phyloP scores from a whole-genome alignment of 2,797 vertebrate genomes.

The Sphenopsis melanotis region DNA sequence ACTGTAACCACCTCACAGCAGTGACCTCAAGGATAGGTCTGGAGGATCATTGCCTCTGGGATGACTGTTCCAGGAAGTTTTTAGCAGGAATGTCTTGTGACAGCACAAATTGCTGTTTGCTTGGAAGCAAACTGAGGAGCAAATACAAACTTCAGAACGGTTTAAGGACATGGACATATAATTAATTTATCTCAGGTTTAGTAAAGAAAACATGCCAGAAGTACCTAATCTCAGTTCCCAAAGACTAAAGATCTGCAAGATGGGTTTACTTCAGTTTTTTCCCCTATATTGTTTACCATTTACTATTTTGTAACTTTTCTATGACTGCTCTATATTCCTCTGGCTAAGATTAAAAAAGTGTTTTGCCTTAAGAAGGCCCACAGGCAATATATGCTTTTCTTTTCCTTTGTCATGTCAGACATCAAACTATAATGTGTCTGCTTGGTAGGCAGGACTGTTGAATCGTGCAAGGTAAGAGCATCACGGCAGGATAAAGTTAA shows the following conservation, averaged over 20 bases:
- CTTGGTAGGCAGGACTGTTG: background rate
- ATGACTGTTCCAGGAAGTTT: background rate
- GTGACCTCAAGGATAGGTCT: background rate
- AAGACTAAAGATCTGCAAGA: background rate
- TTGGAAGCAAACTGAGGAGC: background rate
- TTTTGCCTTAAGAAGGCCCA: background rate
- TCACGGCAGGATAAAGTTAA: background rate
- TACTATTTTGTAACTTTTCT: background rate
- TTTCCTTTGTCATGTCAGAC: background rate
- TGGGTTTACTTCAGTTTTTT: background rate
- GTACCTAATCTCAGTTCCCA: background rate
- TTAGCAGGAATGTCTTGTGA: background rate
- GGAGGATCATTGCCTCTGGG: background rate
- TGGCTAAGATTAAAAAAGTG: background rate
- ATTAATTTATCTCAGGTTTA: background rate
- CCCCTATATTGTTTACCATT: background rate
- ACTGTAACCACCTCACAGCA: background rate
- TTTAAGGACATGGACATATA: background rate
- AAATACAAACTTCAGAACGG: background rate
- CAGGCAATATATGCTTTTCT: background rate
- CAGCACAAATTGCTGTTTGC: accelerated
- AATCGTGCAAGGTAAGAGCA: background rate
- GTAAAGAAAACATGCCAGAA: background rate
- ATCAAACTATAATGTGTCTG: background rate
- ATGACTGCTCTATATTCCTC: background rate